Percentiles rank a stretch among this genome's conserved stretches.
Conservation (phyloP, 2,113 vertebrate species). For the Genyomyrus donnyi region DNA sequence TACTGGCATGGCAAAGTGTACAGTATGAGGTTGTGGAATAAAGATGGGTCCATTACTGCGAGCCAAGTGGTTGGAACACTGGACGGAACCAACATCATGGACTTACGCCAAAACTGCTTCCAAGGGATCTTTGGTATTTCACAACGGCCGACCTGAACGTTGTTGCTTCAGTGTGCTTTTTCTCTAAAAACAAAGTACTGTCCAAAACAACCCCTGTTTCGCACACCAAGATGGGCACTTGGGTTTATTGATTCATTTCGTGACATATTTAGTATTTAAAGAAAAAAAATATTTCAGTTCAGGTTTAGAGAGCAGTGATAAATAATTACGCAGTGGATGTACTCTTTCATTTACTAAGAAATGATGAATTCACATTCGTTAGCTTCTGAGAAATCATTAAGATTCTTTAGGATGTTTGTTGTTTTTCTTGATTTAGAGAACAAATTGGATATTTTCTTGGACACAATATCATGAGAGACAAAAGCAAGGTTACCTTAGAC, state of each 20-base stretch:
- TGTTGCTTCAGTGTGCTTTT: conserved; percentile 6
- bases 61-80: conserved; percentile 21
- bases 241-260: not conserved
- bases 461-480: conserved; percentile 11
- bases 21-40: conserved; percentile 15
- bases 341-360: not conserved
- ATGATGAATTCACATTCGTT: not conserved
- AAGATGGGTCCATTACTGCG: not conserved
- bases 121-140: conserved; percentile 24
- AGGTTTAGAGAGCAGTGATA: not conserved
- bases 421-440: not conserved
- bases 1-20: conserved; percentile 1
- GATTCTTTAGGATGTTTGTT: not conserved
- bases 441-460: not conserved
- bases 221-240: not conserved
- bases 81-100: conserved; percentile 13
- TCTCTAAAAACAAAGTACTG: not conserved
- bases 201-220: conserved; percentile 4
- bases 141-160: conserved; percentile 11
- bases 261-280: not conserved
- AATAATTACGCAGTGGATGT: not conserved
- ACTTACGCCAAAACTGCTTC: conserved; percentile 4
- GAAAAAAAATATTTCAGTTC: not conserved
- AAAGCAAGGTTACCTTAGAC: not conserved
- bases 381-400: not conserved